These are phyloP conservation scores for Ditula angustiorana DNA, from an alignment of 2,888 invertebrate species.

Conservation along the genomic window DNA sequence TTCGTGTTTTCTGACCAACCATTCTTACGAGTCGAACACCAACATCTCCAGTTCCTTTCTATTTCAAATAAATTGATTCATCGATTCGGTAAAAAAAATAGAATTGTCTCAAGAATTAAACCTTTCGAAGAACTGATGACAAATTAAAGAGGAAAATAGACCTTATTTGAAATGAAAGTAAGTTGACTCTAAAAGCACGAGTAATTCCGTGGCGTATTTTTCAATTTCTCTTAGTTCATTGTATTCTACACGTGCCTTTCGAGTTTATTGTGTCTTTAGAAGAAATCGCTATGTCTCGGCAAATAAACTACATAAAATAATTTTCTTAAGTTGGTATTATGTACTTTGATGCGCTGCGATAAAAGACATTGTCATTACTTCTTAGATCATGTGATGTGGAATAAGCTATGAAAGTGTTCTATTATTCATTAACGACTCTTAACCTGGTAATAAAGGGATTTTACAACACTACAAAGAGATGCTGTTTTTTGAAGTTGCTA, in stretches of 20 bases:
- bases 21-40: not conserved
- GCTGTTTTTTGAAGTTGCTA: not conserved
- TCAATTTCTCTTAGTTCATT: constrained; percentile 10
- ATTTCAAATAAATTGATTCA: constrained; percentile 7
- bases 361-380: not conserved
- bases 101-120: not conserved
- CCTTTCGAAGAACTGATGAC: not conserved
- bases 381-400: not conserved
- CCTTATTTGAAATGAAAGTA: not conserved
- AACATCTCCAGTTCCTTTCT: not conserved
- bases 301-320: not conserved
- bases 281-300: not conserved
- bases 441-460: not conserved
- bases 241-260: not conserved
- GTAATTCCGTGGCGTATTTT: not conserved
- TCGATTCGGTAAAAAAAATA: not conserved
- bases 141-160: not conserved
- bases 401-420: not conserved
- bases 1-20: not conserved
- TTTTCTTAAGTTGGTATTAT: not conserved
- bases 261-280: constrained; percentile 10
- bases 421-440: not conserved
- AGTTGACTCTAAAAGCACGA: not conserved
- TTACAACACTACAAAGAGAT: not conserved
- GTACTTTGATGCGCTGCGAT: not conserved